Evolutionary conservation across 2,113 vertebrate species (phyloP).

Genomic region (Toxotes chatareus): DNA sequence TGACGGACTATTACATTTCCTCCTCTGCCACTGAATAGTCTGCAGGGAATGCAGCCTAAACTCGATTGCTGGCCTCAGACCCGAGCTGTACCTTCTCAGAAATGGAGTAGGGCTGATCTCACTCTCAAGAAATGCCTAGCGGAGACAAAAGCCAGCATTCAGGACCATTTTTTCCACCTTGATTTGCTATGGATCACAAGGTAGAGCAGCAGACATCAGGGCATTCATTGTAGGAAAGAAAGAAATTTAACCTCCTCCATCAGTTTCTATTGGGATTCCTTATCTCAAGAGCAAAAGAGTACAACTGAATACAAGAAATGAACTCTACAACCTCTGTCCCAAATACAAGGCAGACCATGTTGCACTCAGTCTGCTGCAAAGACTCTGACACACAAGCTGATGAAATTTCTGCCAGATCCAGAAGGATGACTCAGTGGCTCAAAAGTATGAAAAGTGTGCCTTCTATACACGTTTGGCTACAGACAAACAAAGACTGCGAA

Average conservation of each 20-base stretch:
- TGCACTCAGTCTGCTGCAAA: constrained; percentile 6
- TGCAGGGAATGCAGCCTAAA: constrained; percentile 39
- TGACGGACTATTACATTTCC: constrained; percentile 46
- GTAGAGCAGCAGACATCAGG: constrained; percentile 41
- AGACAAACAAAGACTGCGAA: constrained; percentile 18
- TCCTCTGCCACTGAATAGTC: constrained; percentile 28
- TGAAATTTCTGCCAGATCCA: constrained; percentile 15
- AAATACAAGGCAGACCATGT: neutral
- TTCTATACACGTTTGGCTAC: constrained; percentile 21
- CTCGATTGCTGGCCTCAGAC: constrained; percentile 47
- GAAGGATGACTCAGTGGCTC: constrained; percentile 33
- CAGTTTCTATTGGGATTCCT: constrained; percentile 21
- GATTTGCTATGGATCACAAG: constrained; percentile 52
- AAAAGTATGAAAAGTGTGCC: constrained; percentile 6
- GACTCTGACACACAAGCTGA: constrained; percentile 46
- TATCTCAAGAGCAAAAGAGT: constrained; percentile 22
- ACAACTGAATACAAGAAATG: neutral
- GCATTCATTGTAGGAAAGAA: constrained; percentile 13
- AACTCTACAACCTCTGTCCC: constrained; percentile 34
- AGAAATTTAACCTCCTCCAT: constrained; percentile 8
- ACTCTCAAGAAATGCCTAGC: constrained; percentile 61
- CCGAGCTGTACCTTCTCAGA: constrained; percentile 59
- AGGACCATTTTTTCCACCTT: constrained; percentile 58
- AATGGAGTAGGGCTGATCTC: constrained; percentile 65
- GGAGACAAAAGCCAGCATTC: constrained; percentile 73